phyloP scores from a whole-genome alignment of 2,797 vertebrate genomes.

The Lacerta bilineata region DNA sequence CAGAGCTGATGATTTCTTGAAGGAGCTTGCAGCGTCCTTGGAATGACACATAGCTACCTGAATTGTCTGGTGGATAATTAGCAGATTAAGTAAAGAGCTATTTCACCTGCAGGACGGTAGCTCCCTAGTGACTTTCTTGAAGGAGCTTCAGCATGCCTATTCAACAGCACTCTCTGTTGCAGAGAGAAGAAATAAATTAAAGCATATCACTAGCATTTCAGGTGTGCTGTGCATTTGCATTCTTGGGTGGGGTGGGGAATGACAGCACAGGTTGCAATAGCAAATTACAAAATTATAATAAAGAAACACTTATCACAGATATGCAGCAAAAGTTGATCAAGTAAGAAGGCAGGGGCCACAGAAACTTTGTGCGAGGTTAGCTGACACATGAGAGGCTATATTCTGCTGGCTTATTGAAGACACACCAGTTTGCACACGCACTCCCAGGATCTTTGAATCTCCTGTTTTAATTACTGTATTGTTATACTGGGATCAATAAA shows the following conservation, averaged over 20 bases:
- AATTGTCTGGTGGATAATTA: constrained; percentile 32
- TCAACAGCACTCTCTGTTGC: neutral
- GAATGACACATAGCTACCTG: constrained; percentile 23
- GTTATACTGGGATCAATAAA: no score
- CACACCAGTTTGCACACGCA: no score
- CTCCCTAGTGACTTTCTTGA: neutral
- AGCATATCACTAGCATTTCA: neutral
- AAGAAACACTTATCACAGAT: neutral
- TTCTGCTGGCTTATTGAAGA: no score
- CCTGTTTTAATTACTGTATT: no score
- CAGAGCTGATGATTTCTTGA: constrained; percentile 7
- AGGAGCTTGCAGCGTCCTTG: constrained; percentile 27
- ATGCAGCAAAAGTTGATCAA: neutral
- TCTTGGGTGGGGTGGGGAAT: neutral
- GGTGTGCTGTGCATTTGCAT: neutral
- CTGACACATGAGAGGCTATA: neutral
- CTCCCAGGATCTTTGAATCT: no score
- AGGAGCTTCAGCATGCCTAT: constrained; percentile 30
- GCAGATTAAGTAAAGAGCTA: constrained; percentile 37
- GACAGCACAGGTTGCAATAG: neutral
- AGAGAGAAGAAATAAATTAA: constrained; percentile 4
- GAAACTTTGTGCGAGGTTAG: neutral
- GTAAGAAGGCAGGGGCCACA: neutral
- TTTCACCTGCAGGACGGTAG: constrained; percentile 9
- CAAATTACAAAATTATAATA: constrained; percentile 28